Conservation (phyloP, 92 coral and sea anemone genomes). For the Diadumene lineata region DNA sequence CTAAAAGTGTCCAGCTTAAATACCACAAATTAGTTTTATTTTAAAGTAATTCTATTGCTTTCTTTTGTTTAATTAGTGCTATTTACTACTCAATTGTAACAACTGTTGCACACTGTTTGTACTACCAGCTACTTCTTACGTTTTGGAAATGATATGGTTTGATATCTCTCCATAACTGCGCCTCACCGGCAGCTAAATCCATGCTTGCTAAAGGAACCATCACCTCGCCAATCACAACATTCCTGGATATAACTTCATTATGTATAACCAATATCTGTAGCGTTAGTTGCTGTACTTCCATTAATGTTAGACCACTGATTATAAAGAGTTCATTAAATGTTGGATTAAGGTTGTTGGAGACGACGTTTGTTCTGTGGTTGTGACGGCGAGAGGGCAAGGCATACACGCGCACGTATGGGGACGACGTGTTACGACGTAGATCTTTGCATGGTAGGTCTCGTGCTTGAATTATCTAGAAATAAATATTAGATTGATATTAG, state of each 20-base stretch:
- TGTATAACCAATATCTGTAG: slow-evolving; percentile 90
- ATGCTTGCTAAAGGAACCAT: slow-evolving; percentile 71
- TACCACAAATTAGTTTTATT: too few relatives aligned
- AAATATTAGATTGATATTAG: background rate
- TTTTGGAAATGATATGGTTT: slow-evolving; percentile 86
- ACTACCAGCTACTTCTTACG: slow-evolving; percentile 77
- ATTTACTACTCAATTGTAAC: too few relatives aligned
- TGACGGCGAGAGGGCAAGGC: slow-evolving; percentile 95
- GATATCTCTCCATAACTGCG: slow-evolving; percentile 75
- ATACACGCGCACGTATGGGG: slow-evolving; percentile 86
- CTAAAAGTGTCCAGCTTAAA: too few relatives aligned
- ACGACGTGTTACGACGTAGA: slow-evolving; percentile 92
- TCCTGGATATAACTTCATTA: slow-evolving; percentile 89
- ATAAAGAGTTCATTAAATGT: slow-evolving; percentile 91
- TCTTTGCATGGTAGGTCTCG: slow-evolving; percentile 88
- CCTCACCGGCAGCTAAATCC: slow-evolving; percentile 87
- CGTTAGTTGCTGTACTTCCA: slow-evolving; percentile 91
- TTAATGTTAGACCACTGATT: slow-evolving; percentile 89
- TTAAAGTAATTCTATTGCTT: too few relatives aligned
- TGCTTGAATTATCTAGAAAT: slow-evolving; percentile 77
- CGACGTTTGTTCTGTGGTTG: slow-evolving; percentile 86
- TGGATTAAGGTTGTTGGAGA: slow-evolving; percentile 82
- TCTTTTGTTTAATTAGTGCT: too few relatives aligned
- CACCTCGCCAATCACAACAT: slow-evolving; percentile 91
- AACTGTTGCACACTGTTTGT: too few relatives aligned